A percentile compares a stretch with the other conserved stretches of the same genome.
Evolutionary conservation across 2,113 vertebrate genomes (phyloP).

Genomic region (Hippocampus barbouri): DNA sequence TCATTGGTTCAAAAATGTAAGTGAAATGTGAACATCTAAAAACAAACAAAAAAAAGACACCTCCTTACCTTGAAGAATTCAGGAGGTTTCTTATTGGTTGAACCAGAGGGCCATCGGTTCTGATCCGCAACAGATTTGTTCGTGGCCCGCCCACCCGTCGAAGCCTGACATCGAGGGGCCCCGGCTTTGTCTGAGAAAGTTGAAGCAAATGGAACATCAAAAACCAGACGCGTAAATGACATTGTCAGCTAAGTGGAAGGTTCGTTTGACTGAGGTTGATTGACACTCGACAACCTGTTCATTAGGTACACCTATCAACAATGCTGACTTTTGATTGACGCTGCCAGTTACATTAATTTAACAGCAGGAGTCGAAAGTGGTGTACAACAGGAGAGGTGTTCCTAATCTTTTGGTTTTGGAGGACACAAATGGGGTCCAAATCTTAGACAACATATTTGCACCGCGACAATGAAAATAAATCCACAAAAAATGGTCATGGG

Average conservation of each 20-base stretch:
- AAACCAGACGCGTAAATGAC: neutral
- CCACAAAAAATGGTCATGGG: too few species aligned
- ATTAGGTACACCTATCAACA: too few species aligned
- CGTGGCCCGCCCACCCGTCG: conserved; percentile 55
- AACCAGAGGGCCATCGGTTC: conserved; percentile 59
- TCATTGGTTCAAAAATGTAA: neutral
- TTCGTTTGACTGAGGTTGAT: too few species aligned
- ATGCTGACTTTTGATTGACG: neutral
- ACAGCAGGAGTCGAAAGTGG: neutral
- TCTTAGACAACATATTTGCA: neutral
- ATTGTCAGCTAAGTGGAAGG: neutral
- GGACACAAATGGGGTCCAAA: neutral
- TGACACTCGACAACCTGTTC: too few species aligned
- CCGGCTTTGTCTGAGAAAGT: conserved; percentile 37
- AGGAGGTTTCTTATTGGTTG: conserved; percentile 54
- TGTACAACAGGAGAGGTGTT: neutral
- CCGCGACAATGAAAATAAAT: too few species aligned
- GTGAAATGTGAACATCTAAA: neutral
- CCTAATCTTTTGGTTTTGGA: neutral
- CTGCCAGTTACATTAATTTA: neutral
- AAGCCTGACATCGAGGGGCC: conserved; percentile 48
- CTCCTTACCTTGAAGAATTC: conserved; percentile 58
- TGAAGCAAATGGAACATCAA: neutral
- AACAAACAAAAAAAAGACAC: neutral
- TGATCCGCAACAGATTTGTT: conserved; percentile 60